A percentile compares a stretch with the other conserved stretches of the same genome.
These are phyloP conservation scores for Nothoprocta perdicaria DNA, from an alignment of 2,113 vertebrate genomes.

Conservation along the genomic window DNA sequence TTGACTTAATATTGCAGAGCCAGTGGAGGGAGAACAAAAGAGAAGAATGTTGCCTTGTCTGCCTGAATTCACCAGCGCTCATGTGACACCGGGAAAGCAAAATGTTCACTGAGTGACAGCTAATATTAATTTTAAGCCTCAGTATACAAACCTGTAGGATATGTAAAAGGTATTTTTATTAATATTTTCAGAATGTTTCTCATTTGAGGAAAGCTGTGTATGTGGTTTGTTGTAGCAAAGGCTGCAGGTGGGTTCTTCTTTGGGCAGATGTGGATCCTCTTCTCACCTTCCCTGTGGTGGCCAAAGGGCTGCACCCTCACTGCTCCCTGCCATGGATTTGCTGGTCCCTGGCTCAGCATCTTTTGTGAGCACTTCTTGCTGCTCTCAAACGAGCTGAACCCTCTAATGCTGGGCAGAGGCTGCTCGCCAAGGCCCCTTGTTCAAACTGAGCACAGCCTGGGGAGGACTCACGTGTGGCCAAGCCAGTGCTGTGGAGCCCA, in stretches of 20 bases:
- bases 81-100: neutral
- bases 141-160: neutral
- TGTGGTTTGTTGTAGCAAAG: neutral
- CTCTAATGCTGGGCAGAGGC: neutral
- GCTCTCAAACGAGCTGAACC: rapidly evolving
- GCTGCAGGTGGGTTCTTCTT: neutral
- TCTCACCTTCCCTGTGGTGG: neutral
- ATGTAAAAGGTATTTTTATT: neutral
- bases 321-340: neutral
- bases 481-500: neutral
- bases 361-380: neutral
- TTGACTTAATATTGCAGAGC: slow-evolving; percentile 46
- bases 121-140: neutral
- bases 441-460: neutral
- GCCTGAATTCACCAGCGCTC: neutral
- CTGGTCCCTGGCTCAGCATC: neutral
- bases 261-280: rapidly evolving
- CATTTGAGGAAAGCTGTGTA: neutral
- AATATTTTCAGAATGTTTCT: neutral
- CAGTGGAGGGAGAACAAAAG: neutral
- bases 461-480: rapidly evolving
- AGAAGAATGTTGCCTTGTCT: neutral
- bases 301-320: neutral
- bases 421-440: neutral
- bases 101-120: neutral